These are phyloP conservation scores for Hypotaenidia philippensis DNA, from an alignment of 2,797 vertebrate species.

Conservation along the genomic window DNA sequence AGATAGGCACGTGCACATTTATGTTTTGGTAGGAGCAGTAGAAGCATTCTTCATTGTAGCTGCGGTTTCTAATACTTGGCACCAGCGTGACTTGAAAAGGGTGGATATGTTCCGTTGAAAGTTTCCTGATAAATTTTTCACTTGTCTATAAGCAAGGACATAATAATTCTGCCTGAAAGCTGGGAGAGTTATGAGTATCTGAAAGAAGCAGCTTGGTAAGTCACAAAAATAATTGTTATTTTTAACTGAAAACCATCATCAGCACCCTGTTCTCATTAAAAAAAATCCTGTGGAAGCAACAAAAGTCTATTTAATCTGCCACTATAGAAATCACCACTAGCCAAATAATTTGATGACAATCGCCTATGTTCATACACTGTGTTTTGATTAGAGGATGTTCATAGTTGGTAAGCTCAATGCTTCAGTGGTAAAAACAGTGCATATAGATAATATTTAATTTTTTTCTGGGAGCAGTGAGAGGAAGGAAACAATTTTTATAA, in stretches of 20 bases:
- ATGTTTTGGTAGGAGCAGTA: not conserved
- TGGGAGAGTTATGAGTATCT: not conserved
- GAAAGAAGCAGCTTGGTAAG: not conserved
- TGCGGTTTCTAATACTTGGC: not conserved
- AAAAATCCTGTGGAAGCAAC: conserved; percentile 5
- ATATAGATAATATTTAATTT: not conserved
- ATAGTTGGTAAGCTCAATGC: not conserved
- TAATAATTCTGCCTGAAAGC: not conserved
- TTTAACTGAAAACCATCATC: not conserved
- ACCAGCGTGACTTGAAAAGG: not conserved
- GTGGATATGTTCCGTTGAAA: conserved; percentile 1
- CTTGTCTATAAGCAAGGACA: not conserved
- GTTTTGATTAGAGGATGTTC: conserved; percentile 40
- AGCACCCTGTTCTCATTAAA: not conserved
- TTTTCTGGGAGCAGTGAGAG: not conserved
- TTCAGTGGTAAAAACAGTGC: not conserved
- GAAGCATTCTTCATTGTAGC: not conserved
- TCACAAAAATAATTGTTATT: not conserved
- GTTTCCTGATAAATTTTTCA: not conserved
- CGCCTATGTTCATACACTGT: not conserved
- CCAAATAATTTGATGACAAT: conserved; percentile 2
- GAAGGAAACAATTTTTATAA: not conserved
- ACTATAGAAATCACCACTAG: conserved; percentile 17
- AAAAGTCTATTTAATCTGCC: not conserved
- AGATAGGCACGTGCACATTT: not conserved